Conservation (phyloP, 1,140 invertebrate genomes). For the Bilobella aurantiaca region DNA sequence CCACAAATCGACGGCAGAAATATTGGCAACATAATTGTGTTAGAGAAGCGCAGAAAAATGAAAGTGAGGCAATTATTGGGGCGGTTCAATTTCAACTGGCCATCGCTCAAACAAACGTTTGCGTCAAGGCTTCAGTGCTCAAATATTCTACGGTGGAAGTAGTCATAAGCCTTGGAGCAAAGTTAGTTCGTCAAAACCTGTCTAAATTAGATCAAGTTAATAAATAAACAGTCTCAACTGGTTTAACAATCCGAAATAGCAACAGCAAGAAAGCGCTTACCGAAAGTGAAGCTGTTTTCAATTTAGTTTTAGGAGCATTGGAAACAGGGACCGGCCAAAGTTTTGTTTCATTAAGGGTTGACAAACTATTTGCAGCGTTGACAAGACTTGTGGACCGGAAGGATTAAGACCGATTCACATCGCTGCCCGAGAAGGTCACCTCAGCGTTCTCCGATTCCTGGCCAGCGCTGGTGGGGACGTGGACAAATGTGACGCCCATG, state of each 20-base stretch:
- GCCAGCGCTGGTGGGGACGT: slow-evolving; percentile 39
- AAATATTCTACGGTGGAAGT: no score
- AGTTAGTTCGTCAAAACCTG: background rate
- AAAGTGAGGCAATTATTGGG: no score
- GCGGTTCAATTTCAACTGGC: no score
- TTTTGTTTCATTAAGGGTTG: background rate
- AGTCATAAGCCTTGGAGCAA: no score
- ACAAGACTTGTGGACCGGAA: slow-evolving; percentile 30
- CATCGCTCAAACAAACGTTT: no score
- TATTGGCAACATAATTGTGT: no score
- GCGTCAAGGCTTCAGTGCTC: no score
- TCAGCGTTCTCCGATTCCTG: slow-evolving; percentile 29
- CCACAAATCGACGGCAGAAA: no score
- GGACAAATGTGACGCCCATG: slow-evolving; percentile 28
- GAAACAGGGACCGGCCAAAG: background rate
- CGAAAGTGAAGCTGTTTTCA: background rate
- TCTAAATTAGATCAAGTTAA: background rate
- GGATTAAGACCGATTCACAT: slow-evolving; percentile 34
- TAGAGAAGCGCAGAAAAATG: background rate
- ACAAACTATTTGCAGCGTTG: slow-evolving; percentile 28
- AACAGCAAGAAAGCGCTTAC: no score
- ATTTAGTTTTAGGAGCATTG: background rate
- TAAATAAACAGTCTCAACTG: background rate
- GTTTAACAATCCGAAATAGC: background rate
- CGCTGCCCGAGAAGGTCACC: slow-evolving; percentile 32